Percentiles rank a stretch among this genome's conserved stretches.
Evolutionary conservation across 2,113 vertebrate genomes (phyloP).

Genomic region (Aleadryas rufinucha): DNA sequence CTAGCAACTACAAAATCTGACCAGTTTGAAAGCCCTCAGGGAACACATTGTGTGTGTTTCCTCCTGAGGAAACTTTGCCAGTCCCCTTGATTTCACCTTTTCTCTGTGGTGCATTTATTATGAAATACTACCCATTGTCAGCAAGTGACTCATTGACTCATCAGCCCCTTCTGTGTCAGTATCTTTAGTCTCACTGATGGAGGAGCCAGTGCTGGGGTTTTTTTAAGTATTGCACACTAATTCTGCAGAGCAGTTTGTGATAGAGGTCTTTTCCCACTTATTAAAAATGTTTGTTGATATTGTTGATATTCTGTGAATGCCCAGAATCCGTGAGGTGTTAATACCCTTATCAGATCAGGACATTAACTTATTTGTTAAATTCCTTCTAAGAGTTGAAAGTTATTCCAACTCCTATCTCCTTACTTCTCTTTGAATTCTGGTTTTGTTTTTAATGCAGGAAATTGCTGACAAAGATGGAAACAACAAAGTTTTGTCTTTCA

Average conservation of each 20-base stretch:
- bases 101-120: not conserved
- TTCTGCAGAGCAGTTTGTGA: not conserved
- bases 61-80: not conserved
- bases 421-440: not conserved
- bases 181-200: not conserved
- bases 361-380: not conserved
- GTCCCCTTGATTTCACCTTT: constrained; percentile 40
- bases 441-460: constrained; percentile 78
- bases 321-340: not conserved
- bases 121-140: not conserved
- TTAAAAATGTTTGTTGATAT: not conserved
- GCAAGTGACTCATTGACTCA: constrained; percentile 43
- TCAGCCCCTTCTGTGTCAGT: not conserved
- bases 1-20: constrained; percentile 22
- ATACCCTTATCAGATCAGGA: not conserved
- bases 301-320: not conserved
- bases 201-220: not conserved
- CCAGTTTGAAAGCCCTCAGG: not conserved
- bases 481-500: constrained; percentile 94
- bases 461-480: constrained; percentile 99
- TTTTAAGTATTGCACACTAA: not conserved
- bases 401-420: not conserved
- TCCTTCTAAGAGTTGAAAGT: not conserved
- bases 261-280: not conserved
- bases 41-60: not conserved